Base-by-base conservation (phyloP, 2,888 invertebrate species). In the Abrostola triplasia region DNA sequence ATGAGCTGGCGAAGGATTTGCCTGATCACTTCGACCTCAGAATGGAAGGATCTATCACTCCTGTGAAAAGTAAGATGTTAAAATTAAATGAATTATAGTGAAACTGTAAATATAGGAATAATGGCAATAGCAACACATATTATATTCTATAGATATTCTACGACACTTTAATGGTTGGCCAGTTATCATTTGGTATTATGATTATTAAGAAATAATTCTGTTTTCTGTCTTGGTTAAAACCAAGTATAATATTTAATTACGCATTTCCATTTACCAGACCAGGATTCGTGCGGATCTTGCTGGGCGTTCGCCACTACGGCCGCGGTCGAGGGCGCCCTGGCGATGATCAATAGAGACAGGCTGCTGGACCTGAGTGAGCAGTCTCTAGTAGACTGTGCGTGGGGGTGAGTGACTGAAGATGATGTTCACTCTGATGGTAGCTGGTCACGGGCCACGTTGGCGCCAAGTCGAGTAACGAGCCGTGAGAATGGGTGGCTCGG, bases 301-400 rank as follows among this genome's bases (percentile, higher is more conserved):
- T 90, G 89, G 89, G 86, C 90, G 0, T 90, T 90, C 67, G 61
- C 84, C 0, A 77, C 84, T 0, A 78, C 84, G 0, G 88, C 89
- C 0, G 79, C 87, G 0, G 73, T 90, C 0, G 90, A 89, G 55
- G 88, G 88, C 0, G 85, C 84, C 0, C n/a, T 87, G 0, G 84
- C 89, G 0, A 76, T 80, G 10, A 49, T 6, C 13, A 85, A 85
- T 7, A 88, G 88, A 0, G 84, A 82, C 0, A 72, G 86, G 13
- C 55, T 82, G 35, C 13, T 89, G 9, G 87, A 88, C 10, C 77
- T 90, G 5, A 89, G 89, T 51, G 89, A 89, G 38, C 90, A 90
- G 50, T 86, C 88, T 0, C 68, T 90, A 0, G 82, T 90, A 0
- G 90, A 90, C 71, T 90, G 90, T 41, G 83, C 88, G 63, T 90